Base-by-base conservation (phyloP, 2,113 vertebrate genomes). In the Mugil cephalus region DNA sequence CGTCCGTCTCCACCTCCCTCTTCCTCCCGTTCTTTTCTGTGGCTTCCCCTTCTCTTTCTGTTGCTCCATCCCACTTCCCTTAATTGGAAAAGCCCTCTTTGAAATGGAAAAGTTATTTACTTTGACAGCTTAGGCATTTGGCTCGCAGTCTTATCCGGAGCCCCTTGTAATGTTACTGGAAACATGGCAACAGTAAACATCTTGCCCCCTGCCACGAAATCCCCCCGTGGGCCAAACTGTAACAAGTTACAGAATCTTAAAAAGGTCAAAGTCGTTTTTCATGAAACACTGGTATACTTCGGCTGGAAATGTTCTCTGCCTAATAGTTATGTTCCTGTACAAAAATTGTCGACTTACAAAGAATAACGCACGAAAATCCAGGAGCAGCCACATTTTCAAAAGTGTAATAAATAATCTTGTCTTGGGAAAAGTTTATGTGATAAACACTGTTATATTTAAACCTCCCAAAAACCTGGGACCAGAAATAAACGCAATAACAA, bases 91-190 rank as follows among this genome's bases (percentile, higher is more conserved):
- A 64, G 74, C 65, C 82, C 80, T 81, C 86, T 88, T 91, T 87
- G 86, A 91, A 88, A 91, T 86, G 79, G 86, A 88, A 89, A 89
- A 80, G 82, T 84, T 84, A 88, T 91, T 88, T 88, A 85, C 86
- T 87, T 76, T 88, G 89, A 88, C 86, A 88, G 82, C 77, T 73
- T 17, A 79, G 76, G 81, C 84, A 74, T 89, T 91, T 88, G 82
- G 84, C 73, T 69, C 59, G 71, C 48, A 65, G 75, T 80, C 77
- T 77, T 78, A 84, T 86, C 86, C 74, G 72, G 80, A 87, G 80
- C 84, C 72, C 74, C 76, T 86, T 82, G 84, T 76, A 84, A 80
- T 74, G 77, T 86, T 86, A 65, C 78, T 82, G 78, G 78, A 88
- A 88, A 85, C 86, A 85, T 78, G 77, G 85, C 83, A 88, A 72